Percentiles rank a stretch among this genome's conserved stretches.
Evolutionary conservation across 1,140 invertebrate genomes (phyloP).

Genomic region (Brachionus asplanchnoidis): DNA sequence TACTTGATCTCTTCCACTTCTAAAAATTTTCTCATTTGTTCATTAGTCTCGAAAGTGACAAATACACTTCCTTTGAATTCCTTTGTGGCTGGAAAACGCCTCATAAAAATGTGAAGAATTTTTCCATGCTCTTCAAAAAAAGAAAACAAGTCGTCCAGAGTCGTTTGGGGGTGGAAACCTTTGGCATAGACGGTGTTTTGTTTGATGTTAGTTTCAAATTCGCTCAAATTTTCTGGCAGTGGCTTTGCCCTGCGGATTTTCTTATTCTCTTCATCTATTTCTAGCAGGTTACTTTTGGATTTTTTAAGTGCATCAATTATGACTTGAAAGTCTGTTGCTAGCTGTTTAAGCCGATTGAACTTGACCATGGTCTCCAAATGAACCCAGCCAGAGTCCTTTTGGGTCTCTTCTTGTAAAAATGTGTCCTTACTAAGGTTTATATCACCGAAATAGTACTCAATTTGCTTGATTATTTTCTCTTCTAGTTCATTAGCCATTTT

Average conservation of each 20-base stretch:
- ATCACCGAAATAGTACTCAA: slow-evolving; percentile 41
- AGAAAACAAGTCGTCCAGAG: slow-evolving; percentile 8
- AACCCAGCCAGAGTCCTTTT: slow-evolving; percentile 39
- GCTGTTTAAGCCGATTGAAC: slow-evolving; percentile 32
- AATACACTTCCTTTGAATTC: slow-evolving; percentile 39
- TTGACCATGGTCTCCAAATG: background rate
- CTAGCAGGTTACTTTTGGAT: background rate
- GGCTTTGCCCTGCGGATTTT: slow-evolving; percentile 13
- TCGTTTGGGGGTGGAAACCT: background rate
- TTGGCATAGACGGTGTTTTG: slow-evolving; percentile 39
- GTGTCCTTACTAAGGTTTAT: slow-evolving; percentile 36
- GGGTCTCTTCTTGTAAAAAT: slow-evolving; percentile 30
- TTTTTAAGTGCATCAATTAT: background rate
- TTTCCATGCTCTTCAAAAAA: slow-evolving; percentile 27
- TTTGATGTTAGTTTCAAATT: slow-evolving; percentile 14
- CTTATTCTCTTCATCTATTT: slow-evolving; percentile 13
- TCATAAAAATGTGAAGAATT: slow-evolving; percentile 34
- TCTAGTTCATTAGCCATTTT: background rate
- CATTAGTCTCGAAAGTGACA: slow-evolving; percentile 36
- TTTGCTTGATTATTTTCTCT: slow-evolving; percentile 38
- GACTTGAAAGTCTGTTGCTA: background rate
- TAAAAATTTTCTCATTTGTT: slow-evolving; percentile 30
- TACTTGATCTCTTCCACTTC: slow-evolving; percentile 1
- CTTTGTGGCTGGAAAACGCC: background rate
- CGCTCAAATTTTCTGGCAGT: slow-evolving; percentile 6